A percentile compares a stretch with the other conserved stretches of the same genome.
These are phyloP conservation scores for Alligator sinensis DNA, from an alignment of 2,113 vertebrate genomes.

Conservation along the genomic window DNA sequence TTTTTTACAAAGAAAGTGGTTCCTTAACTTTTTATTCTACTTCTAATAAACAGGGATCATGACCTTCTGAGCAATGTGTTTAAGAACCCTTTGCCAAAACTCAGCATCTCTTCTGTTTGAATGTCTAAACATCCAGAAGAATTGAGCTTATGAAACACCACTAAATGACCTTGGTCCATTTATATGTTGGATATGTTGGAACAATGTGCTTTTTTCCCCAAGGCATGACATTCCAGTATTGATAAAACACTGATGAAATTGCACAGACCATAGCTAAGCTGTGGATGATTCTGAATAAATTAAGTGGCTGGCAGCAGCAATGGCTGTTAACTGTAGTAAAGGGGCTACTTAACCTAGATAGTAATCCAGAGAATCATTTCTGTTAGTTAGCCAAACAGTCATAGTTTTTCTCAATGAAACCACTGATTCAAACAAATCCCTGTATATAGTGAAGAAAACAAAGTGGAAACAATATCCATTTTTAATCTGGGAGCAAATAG, in stretches of 20 bases:
- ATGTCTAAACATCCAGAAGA: slow-evolving; percentile 9
- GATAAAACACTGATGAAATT: background rate
- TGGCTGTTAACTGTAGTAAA: slow-evolving; percentile 15
- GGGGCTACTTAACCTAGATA: slow-evolving; percentile 33
- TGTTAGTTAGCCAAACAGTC: slow-evolving; percentile 36
- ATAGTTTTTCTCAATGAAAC: slow-evolving; percentile 15
- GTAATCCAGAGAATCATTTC: slow-evolving; percentile 51
- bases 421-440: slow-evolving; percentile 21
- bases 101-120: background rate
- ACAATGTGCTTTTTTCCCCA: slow-evolving; percentile 19
- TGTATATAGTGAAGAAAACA: background rate
- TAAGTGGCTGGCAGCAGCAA: slow-evolving; percentile 37
- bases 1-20: background rate
- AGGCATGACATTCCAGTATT: background rate
- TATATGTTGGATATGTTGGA: slow-evolving; percentile 9
- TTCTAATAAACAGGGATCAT: background rate
- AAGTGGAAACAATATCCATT: background rate
- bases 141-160: background rate
- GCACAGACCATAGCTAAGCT: slow-evolving; percentile 26
- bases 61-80: background rate
- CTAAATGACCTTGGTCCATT: slow-evolving; percentile 22
- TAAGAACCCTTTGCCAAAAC: background rate
- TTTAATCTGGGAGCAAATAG: slow-evolving; percentile 17
- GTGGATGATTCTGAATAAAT: slow-evolving; percentile 45
- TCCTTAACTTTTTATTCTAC: background rate